Conservation (phyloP, 2,113 vertebrate genomes). For the Rhabdornis inornatus region DNA sequence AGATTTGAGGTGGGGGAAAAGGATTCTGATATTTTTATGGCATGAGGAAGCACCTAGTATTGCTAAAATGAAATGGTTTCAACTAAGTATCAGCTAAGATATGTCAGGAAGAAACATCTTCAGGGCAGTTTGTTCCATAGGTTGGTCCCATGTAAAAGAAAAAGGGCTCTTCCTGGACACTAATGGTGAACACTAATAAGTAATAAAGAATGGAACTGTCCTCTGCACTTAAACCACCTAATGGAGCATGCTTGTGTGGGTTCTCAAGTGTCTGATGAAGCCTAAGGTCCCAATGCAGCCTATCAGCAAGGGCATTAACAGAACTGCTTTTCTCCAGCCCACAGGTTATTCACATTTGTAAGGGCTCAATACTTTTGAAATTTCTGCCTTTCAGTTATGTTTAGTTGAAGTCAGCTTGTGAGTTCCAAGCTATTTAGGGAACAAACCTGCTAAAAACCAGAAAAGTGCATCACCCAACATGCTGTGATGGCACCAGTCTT, state of each 20-base stretch:
- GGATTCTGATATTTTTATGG: neutral
- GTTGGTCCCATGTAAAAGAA: neutral
- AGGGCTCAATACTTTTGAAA: neutral
- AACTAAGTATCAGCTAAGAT: neutral
- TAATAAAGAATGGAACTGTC: neutral
- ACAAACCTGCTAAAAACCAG: neutral
- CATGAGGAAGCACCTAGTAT: neutral
- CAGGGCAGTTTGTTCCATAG: neutral
- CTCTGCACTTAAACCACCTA: neutral
- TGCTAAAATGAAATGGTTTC: neutral
- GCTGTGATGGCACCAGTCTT: neutral
- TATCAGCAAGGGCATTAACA: neutral
- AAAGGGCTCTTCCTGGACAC: neutral
- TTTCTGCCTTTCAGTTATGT: neutral
- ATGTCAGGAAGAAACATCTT: neutral
- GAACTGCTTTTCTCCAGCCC: neutral
- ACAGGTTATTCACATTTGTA: neutral
- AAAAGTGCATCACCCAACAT: accelerated
- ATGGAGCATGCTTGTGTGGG: accelerated
- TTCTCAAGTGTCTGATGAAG: neutral
- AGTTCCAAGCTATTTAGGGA: neutral
- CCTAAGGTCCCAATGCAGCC: neutral
- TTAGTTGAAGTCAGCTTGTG: neutral
- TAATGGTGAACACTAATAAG: neutral
- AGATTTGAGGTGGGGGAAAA: neutral